phyloP scores from a whole-genome alignment of 2,113 vertebrate genomes.

The Sturnira hondurensis region DNA sequence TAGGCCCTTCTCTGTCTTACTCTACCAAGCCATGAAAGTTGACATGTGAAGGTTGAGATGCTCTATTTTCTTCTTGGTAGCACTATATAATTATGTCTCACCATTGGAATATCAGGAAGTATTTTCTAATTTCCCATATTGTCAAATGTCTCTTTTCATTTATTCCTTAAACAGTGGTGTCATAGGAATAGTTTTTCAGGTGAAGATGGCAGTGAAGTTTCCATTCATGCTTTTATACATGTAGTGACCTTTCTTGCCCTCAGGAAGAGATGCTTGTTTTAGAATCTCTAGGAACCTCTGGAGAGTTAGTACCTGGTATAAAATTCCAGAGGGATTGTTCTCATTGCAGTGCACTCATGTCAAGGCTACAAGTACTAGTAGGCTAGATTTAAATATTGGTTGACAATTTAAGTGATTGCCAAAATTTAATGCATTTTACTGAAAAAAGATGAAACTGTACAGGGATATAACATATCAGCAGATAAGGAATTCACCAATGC shows the following conservation, averaged over 20 bases:
- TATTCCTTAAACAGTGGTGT: background rate
- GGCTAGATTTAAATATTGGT: conserved; percentile 10
- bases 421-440: conserved; percentile 7
- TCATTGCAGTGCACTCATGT: background rate
- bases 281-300: background rate
- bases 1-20: background rate
- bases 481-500: background rate
- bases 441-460: background rate
- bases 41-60: background rate
- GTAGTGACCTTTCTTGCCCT: background rate
- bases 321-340: background rate
- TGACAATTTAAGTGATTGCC: conserved; percentile 18
- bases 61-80: background rate
- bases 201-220: background rate
- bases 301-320: background rate
- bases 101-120: background rate
- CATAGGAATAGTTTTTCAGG: background rate
- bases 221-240: background rate
- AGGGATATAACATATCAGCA: background rate
- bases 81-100: background rate
- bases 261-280: background rate
- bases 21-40: background rate
- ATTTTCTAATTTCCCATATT: background rate
- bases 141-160: background rate
- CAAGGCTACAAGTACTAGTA: background rate